phyloP scores from a whole-genome alignment of 2,797 vertebrate species.

The Scolopax rusticola region DNA sequence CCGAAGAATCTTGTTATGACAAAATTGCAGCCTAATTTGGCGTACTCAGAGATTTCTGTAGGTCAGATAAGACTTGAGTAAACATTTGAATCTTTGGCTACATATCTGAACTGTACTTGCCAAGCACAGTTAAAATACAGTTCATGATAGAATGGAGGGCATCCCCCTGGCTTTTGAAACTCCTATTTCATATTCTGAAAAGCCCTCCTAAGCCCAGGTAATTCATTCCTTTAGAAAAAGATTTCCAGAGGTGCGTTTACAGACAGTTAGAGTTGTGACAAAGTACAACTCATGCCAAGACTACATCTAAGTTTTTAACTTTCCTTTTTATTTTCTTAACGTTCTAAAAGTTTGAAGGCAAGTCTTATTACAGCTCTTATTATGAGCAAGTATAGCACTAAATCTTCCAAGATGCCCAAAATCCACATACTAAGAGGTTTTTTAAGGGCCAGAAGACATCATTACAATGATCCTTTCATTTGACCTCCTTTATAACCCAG shows the following conservation, averaged over 20 bases:
- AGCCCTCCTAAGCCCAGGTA: background rate
- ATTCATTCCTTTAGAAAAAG: background rate
- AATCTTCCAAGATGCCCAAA: background rate
- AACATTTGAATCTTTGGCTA: conserved; percentile 13
- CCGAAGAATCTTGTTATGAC: conserved; percentile 32
- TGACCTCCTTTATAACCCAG: background rate
- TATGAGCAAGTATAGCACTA: background rate
- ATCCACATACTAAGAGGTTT: background rate
- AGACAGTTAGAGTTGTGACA: background rate
- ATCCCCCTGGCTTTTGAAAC: background rate
- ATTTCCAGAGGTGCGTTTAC: background rate
- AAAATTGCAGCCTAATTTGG: conserved; percentile 37
- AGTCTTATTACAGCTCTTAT: background rate
- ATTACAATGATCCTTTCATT: background rate
- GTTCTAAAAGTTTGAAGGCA: background rate
- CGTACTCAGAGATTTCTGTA: background rate
- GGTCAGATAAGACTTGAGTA: conserved; percentile 35
- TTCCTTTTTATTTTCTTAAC: background rate
- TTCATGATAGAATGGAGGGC: background rate
- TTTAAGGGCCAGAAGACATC: background rate
- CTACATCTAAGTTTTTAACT: background rate
- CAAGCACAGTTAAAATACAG: background rate
- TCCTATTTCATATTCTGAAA: background rate
- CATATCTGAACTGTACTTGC: background rate
- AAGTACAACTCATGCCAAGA: background rate